A percentile compares a stretch with the other conserved stretches of the same genome.
Evolutionary conservation across 2,113 vertebrate species (phyloP).

Genomic region (Astatotilapia flaviijosephi): DNA sequence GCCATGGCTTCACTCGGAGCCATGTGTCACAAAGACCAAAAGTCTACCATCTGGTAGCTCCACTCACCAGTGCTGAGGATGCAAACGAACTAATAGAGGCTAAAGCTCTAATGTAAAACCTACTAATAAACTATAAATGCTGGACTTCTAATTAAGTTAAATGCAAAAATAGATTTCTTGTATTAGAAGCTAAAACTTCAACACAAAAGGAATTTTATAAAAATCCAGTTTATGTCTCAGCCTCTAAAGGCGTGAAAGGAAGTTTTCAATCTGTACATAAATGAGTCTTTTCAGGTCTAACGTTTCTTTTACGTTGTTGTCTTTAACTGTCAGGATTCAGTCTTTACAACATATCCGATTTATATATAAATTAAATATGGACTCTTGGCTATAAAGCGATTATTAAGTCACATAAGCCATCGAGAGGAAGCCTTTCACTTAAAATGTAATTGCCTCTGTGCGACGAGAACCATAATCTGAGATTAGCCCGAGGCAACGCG

Average conservation of each 20-base stretch:
- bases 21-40: conserved; percentile 69
- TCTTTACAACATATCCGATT: not conserved
- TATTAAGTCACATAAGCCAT: not conserved
- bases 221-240: not conserved
- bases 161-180: not conserved
- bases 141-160: not conserved
- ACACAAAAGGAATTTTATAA: not conserved
- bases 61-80: conserved; percentile 22
- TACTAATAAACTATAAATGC: not conserved
- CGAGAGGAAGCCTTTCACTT: conserved; percentile 26
- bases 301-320: not conserved
- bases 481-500: conserved; percentile 58
- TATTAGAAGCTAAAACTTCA: not conserved
- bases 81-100: conserved; percentile 9
- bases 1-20: conserved; percentile 46
- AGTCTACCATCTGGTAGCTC: conserved; percentile 68
- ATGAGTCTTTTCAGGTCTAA: not conserved
- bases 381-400: not conserved
- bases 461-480: conserved; percentile 58
- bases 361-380: not conserved
- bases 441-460: not conserved
- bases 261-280: not conserved
- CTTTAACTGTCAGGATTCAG: not conserved
- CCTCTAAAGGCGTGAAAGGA: not conserved
- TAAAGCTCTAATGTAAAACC: not conserved